Percentiles rank a stretch among this genome's conserved stretches.
These are phyloP conservation scores for Eupithecia pulchellata DNA, from an alignment of 2,888 invertebrate genomes.

Conservation along the genomic window DNA sequence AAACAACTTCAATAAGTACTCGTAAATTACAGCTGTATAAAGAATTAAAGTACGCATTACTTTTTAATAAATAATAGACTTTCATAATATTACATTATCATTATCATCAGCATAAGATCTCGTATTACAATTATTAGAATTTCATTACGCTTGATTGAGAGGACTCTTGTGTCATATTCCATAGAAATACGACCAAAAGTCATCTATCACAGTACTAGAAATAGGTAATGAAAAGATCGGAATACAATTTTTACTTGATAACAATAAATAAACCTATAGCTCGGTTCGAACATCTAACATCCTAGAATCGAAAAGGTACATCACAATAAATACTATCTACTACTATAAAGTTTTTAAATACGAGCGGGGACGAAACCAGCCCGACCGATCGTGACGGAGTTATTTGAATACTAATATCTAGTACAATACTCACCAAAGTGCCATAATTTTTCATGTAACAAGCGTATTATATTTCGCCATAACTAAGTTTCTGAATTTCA, in stretches of 20 bases:
- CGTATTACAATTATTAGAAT: constrained; percentile 69
- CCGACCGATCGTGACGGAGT: constrained; percentile 40
- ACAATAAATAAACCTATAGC: constrained; percentile 57
- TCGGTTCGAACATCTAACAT: constrained; percentile 59
- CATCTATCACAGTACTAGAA: constrained; percentile 45
- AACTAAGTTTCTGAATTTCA: not conserved
- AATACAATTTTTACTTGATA: constrained; percentile 50
- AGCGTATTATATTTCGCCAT: constrained; percentile 4
- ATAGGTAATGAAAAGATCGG: constrained; percentile 36
- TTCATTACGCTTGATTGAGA: constrained; percentile 57
- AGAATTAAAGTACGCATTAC: constrained; percentile 67
- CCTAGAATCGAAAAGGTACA: constrained; percentile 71
- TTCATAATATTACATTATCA: constrained; percentile 63
- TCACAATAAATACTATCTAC: constrained; percentile 81
- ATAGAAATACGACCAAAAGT: constrained; percentile 64
- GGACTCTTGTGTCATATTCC: constrained; percentile 61
- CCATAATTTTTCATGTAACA: not conserved
- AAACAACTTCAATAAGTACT: constrained; percentile 70
- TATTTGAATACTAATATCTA: constrained; percentile 18
- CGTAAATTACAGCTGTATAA: constrained; percentile 59
- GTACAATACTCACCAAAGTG: constrained; percentile 35
- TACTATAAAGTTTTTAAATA: constrained; percentile 59
- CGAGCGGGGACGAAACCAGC: constrained; percentile 42
- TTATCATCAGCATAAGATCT: constrained; percentile 68
- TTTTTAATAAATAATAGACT: constrained; percentile 63